Conservation (phyloP, 2,113 vertebrate species). For the Coreoperca whiteheadi region DNA sequence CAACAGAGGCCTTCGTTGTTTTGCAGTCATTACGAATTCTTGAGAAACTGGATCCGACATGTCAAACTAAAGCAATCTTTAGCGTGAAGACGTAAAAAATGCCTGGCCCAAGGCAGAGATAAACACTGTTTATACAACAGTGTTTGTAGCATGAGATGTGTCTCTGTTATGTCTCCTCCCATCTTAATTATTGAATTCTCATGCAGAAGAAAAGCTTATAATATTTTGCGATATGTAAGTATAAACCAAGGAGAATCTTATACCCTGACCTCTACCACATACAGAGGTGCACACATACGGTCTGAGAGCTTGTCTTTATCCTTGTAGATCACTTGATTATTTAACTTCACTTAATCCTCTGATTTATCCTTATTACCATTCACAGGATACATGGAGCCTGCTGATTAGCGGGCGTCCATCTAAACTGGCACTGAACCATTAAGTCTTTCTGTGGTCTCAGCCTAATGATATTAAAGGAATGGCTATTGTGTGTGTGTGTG, state of each 20-base stretch:
- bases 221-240: constrained; percentile 33
- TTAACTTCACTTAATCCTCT: constrained; percentile 20
- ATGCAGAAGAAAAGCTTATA: constrained; percentile 30
- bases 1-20: constrained; percentile 59
- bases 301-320: constrained; percentile 2
- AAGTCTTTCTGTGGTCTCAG: constrained; percentile 42
- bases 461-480: constrained; percentile 63
- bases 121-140: constrained; percentile 63
- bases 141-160: constrained; percentile 51
- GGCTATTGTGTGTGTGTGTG: constrained; percentile 21
- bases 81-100: constrained; percentile 50
- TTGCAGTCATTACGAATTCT: constrained; percentile 64
- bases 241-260: constrained; percentile 30
- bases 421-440: constrained; percentile 37
- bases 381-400: constrained; percentile 36
- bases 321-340: constrained; percentile 25
- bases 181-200: constrained; percentile 58
- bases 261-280: background rate
- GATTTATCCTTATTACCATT: constrained; percentile 25
- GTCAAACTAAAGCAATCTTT: constrained; percentile 53
- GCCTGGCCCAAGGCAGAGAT: constrained; percentile 54
- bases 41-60: constrained; percentile 63
- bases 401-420: constrained; percentile 53
- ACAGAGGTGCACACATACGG: background rate
- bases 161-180: constrained; percentile 51